Evolutionary conservation across 1,140 invertebrate genomes (phyloP).

Genomic region (Homarus americanus): DNA sequence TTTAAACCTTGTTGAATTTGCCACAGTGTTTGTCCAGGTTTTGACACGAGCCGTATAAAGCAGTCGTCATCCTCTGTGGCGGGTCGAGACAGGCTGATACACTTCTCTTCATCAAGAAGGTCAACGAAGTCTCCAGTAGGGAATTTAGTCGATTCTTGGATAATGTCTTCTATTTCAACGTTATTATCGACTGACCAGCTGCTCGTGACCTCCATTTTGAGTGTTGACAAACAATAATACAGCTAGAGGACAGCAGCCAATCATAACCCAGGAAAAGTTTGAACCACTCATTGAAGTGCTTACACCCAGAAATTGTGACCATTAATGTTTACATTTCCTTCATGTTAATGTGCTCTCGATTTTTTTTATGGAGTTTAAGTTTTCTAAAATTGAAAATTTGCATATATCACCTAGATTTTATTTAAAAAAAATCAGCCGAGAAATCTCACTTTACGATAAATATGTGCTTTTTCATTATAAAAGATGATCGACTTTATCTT

Average conservation of each 20-base stretch:
- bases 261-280: not conserved
- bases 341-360: no score
- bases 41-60: slow-evolving; percentile 7
- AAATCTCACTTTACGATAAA: no score
- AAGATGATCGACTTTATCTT: no score
- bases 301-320: no score
- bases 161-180: not conserved
- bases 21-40: not conserved
- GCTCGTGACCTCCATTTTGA: slow-evolving; percentile 32
- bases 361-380: no score
- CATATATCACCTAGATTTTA: no score
- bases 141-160: slow-evolving; percentile 34
- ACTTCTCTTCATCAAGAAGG: slow-evolving; percentile 45
- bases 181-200: slow-evolving; percentile 27
- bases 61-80: not conserved
- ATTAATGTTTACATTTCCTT: no score
- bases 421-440: no score
- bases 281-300: no score
- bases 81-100: slow-evolving; percentile 23
- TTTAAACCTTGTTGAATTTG: not conserved
- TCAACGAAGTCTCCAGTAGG: slow-evolving; percentile 21
- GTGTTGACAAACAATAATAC: not conserved
- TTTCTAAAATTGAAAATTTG: no score
- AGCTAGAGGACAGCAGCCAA: not conserved
- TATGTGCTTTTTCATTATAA: no score